Percentiles rank a stretch among this genome's conserved stretches.
These are phyloP conservation scores for Discoglossus pictus DNA, from an alignment of 2,797 vertebrate genomes.

Conservation along the genomic window DNA sequence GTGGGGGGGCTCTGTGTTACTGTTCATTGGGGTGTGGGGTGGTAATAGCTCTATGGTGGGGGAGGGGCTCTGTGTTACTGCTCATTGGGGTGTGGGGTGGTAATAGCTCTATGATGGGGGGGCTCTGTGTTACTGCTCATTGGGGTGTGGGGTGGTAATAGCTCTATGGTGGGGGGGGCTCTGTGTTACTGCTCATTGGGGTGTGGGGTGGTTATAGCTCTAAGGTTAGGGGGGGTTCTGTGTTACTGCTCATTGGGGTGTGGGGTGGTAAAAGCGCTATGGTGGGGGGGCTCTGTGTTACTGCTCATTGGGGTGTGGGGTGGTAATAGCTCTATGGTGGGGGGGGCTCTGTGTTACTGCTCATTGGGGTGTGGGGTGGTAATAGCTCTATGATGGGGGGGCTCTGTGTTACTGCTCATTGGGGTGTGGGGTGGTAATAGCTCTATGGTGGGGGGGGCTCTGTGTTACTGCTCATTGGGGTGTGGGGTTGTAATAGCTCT, in stretches of 20 bases:
- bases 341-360: conserved; percentile 10
- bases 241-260: conserved; percentile 12
- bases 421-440: background rate
- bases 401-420: background rate
- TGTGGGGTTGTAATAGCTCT: too few relatives aligned
- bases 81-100: background rate
- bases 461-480: conserved; percentile 14
- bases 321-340: background rate
- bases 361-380: too few relatives aligned
- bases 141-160: too few relatives aligned
- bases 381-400: too few relatives aligned
- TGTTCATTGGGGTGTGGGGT: conserved; percentile 14
- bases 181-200: background rate
- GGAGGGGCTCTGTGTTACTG: background rate
- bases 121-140: conserved; percentile 14
- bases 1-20: conserved; percentile 10
- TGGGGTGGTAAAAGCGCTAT: too few relatives aligned
- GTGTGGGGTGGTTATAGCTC: background rate
- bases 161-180: too few relatives aligned
- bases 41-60: too few relatives aligned
- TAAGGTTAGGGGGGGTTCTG: conserved; percentile 1
- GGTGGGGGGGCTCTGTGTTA: background rate
- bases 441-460: conserved; percentile 3
- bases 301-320: background rate
- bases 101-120: background rate